Conservation (phyloP, 2,113 vertebrate species). For the Rhinoptilus africanus region DNA sequence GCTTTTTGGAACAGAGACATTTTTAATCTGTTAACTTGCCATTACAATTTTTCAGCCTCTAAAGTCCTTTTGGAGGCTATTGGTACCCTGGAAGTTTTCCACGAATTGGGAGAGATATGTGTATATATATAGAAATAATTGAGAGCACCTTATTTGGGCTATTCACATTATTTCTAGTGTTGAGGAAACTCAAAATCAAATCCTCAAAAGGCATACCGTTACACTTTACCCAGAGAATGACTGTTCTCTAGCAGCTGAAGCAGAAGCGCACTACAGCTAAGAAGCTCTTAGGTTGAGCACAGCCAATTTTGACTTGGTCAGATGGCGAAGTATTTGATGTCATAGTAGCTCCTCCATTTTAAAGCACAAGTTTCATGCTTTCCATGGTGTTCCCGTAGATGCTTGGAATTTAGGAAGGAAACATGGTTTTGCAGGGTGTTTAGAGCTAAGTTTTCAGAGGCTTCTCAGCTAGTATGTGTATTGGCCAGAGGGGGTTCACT, state of each 20-base stretch:
- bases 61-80: neutral
- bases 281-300: neutral
- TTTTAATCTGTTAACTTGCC: neutral
- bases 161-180: neutral
- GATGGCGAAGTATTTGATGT: neutral
- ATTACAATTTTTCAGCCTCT: neutral
- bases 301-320: neutral
- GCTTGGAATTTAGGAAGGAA: neutral
- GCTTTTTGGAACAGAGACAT: neutral
- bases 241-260: neutral
- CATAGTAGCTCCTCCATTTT: neutral
- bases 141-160: neutral
- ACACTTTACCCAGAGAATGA: neutral
- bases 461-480: rapidly evolving
- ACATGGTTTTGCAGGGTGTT: neutral
- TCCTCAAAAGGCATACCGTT: neutral
- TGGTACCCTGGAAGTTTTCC: neutral
- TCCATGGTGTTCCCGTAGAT: neutral
- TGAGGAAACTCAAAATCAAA: neutral
- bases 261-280: neutral
- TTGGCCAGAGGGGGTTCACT: neutral
- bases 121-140: neutral
- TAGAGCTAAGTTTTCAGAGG: neutral
- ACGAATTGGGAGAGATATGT: neutral
- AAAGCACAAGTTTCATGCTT: neutral